Conservation (phyloP, 2,797 vertebrate species). For the Cossypha dichroa region DNA sequence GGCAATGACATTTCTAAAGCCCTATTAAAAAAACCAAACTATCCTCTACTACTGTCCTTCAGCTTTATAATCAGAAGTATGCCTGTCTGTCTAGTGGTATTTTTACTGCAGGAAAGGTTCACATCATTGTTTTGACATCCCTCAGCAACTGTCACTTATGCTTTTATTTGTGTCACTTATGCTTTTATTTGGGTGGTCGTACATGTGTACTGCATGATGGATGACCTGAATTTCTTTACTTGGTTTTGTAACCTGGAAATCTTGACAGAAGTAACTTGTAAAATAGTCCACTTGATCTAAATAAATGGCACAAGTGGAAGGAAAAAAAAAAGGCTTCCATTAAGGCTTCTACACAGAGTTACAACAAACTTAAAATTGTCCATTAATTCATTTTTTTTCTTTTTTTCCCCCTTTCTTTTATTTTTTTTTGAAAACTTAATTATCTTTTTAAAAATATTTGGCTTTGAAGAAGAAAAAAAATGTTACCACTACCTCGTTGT, state of each 20-base stretch:
- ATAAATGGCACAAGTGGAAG: not conserved
- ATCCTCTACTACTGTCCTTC: not conserved
- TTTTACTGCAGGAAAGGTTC: not conserved
- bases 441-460: not conserved
- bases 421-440: not conserved
- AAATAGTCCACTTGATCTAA: not conserved
- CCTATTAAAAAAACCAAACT: not conserved
- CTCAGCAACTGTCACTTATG: conserved; percentile 3
- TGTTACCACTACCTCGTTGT: not conserved
- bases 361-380: not conserved
- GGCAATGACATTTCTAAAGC: not conserved
- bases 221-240: not conserved
- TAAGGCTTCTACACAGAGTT: not conserved
- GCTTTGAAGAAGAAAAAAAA: not conserved
- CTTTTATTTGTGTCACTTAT: conserved; percentile 34
- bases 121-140: conserved; percentile 35
- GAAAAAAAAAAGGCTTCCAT: not conserved
- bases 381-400: not conserved
- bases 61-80: not conserved
- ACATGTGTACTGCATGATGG: not conserved
- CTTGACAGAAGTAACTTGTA: not conserved
- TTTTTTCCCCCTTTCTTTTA: not conserved
- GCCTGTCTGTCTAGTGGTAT: not conserved
- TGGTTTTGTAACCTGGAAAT: not conserved
- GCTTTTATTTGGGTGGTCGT: conserved; percentile 5